Evolutionary conservation across 2,113 vertebrate species (phyloP), one percentile per base, ranked within the genome.

Genomic region (Marmota monax): DNA sequence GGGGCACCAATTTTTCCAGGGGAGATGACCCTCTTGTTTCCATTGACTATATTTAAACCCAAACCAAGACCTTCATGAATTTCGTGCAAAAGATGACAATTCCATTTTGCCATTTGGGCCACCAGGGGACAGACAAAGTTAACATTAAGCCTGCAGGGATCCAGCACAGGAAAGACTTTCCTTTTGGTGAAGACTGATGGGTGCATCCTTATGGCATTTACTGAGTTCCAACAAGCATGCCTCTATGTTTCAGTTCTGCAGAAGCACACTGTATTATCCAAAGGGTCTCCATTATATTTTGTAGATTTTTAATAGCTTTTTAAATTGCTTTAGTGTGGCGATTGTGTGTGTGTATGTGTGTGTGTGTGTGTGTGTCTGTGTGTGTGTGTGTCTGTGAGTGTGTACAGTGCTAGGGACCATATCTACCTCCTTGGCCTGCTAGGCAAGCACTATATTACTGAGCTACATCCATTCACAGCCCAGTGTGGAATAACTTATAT

Each of bases 111-210:
- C 29, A 32, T 20, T 37, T 4, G 80, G 65, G 65, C 72, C 96
- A 95, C 70, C 56, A 88, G 92, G 67, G 37, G 89, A 63, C 48
- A 94, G 89, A 56, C 29, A n/a, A 91, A 65, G 51, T 53, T 25
- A 90, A 53, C 5, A 23, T 79, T 74, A 56, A 87, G 5, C 16
- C 37, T 51, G 34, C 16, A 1, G 9, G 37, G 27, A 80, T 73
- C 37, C 53, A 3, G 2, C 17, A 39, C 18, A n/a, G 23, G 42
- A 16, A 69, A 42, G 27, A 20, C 20, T 51, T 85, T 87, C 22
- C 39, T 90, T n/a, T 42, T 11, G 25, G 20, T 2, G 25, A 88
- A n/a, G 37, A 7, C 63, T 32, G 12, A 25, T 29, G 51, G 63
- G 58, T 70, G 18, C 37, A 39, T 67, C 65, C 12, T 67, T 67